Percentiles rank a stretch among this genome's conserved stretches.
Evolutionary conservation across 2,797 vertebrate species (phyloP).

Genomic region (Pseudochirops corinnae): DNA sequence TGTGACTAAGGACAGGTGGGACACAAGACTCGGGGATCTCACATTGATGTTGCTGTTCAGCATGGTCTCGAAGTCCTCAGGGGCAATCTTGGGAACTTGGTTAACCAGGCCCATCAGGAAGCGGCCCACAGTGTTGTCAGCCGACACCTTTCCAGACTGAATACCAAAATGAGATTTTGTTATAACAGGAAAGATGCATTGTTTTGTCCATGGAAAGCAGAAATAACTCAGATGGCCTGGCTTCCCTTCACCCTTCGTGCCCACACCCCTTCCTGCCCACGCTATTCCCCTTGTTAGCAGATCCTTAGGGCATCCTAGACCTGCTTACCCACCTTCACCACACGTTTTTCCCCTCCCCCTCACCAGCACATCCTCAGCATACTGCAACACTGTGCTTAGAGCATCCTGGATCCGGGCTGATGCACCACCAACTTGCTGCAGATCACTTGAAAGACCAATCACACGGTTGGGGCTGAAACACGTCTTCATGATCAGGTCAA

Average conservation of each 20-base stretch:
- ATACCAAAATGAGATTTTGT: constrained; percentile 62
- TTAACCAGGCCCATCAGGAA: no score
- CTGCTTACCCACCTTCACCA: background rate
- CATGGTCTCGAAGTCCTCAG: no score
- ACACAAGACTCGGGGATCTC: constrained; percentile 78
- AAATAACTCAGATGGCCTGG: background rate
- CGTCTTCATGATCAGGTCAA: no score
- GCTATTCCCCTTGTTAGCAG: background rate
- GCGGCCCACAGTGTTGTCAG: no score
- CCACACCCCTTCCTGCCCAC: background rate
- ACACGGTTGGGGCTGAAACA: no score
- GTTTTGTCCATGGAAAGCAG: constrained; percentile 9
- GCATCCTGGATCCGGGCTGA: no score
- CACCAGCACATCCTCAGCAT: no score
- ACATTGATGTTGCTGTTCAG: constrained; percentile 67
- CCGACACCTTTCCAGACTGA: constrained; percentile 68
- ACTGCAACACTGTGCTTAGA: no score
- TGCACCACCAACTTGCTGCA: no score
- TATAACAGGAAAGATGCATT: constrained; percentile 20
- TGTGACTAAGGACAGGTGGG: background rate
- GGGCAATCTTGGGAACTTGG: no score
- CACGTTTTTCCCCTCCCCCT: background rate
- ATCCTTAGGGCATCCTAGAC: no score
- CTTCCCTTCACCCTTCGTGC: background rate
- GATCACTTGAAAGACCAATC: no score